These are phyloP conservation scores for Germaria angustata DNA, from an alignment of 2,888 invertebrate species.

Conservation along the genomic window DNA sequence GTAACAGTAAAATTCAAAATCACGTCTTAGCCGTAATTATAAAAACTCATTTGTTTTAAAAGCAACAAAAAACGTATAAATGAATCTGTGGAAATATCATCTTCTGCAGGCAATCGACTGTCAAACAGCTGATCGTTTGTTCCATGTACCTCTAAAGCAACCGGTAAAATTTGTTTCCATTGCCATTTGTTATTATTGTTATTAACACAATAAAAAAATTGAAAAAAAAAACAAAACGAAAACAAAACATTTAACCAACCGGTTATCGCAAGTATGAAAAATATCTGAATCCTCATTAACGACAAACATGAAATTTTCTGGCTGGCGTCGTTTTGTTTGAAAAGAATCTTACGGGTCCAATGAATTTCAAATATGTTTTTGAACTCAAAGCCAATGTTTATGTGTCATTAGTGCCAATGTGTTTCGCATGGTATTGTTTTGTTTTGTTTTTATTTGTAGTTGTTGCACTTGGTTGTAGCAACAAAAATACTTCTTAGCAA, in stretches of 20 bases:
- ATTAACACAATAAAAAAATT: constrained; percentile 3
- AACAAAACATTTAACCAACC: constrained; percentile 38
- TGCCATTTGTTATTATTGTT: not conserved
- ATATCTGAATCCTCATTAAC: constrained; percentile 37
- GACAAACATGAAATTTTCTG: constrained; percentile 28
- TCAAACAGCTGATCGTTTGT: constrained; percentile 60
- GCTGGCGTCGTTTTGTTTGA: constrained; percentile 36
- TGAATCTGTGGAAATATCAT: not conserved
- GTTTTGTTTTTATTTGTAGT: not conserved
- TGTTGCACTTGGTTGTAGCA: not conserved
- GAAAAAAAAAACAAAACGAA: not conserved
- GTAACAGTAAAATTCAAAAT: constrained; percentile 6
- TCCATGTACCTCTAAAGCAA: constrained; percentile 44
- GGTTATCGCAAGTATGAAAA: constrained; percentile 19
- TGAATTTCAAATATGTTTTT: constrained; percentile 33
- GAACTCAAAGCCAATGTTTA: constrained; percentile 45
- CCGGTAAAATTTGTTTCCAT: constrained; percentile 27
- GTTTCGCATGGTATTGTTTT: constrained; percentile 8
- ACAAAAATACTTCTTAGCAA: not conserved
- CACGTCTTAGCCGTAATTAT: not conserved
- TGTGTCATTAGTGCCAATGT: constrained; percentile 41
- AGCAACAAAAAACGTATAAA: constrained; percentile 8
- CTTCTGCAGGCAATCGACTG: constrained; percentile 16
- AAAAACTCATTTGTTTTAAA: not conserved
- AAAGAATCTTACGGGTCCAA: constrained; percentile 1